phyloP scores from a whole-genome alignment of 2,797 vertebrate species.

The Tapirus indicus region DNA sequence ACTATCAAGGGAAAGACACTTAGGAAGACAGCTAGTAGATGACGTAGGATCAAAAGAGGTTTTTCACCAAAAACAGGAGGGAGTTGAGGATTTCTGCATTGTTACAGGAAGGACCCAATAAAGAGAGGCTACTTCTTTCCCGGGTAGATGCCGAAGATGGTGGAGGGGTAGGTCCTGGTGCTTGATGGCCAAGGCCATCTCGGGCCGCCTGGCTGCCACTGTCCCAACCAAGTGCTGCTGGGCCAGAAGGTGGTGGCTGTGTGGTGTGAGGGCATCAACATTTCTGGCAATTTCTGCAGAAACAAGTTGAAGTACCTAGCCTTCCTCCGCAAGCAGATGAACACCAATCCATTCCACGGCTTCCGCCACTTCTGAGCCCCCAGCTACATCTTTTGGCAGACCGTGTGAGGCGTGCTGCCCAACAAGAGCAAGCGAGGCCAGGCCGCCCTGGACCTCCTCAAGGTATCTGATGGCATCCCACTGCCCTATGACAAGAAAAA shows the following conservation, averaged over 20 bases:
- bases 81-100: not conserved
- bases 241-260: not conserved
- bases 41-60: not conserved
- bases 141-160: not conserved
- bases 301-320: not conserved
- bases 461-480: not conserved
- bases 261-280: not conserved
- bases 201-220: too few species aligned
- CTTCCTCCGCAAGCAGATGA: not conserved
- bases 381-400: too few species aligned
- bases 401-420: too few species aligned
- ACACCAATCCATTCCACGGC: not conserved
- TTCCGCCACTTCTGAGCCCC: too few species aligned
- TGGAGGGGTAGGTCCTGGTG: not conserved
- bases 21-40: not conserved
- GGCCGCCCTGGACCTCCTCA: not conserved
- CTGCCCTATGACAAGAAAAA: too few species aligned
- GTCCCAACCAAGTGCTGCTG: too few species aligned
- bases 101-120: not conserved
- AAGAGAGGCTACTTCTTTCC: not conserved
- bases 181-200: too few species aligned
- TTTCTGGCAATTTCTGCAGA: not conserved
- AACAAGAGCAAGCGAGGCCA: not conserved
- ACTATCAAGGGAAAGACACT: constrained; percentile 20
- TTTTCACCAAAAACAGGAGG: not conserved